phyloP scores from a whole-genome alignment of 2,113 vertebrate species.

The Scophthalmus maximus region DNA sequence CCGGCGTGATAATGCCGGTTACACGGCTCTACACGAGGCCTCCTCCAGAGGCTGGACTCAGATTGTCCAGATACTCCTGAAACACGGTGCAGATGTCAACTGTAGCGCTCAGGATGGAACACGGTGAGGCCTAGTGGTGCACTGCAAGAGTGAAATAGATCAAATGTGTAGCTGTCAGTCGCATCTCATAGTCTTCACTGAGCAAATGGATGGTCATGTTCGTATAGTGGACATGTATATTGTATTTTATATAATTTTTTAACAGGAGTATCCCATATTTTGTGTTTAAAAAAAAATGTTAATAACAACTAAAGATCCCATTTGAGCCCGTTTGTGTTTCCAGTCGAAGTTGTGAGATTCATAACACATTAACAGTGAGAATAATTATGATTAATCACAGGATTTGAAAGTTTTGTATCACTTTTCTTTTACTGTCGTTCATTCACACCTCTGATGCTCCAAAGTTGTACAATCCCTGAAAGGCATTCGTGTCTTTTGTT shows the following conservation, averaged over 20 bases:
- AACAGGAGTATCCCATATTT: neutral
- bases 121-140: conserved; percentile 80
- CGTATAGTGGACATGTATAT: neutral
- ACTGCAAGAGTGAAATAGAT: too few relatives aligned
- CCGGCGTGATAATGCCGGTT: conserved; percentile 95
- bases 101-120: conserved; percentile 98
- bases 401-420: neutral
- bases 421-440: neutral
- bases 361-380: too few relatives aligned
- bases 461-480: neutral
- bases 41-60: conserved; percentile 93
- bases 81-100: conserved; percentile 97
- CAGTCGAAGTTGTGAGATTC: too few relatives aligned
- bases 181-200: neutral
- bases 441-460: neutral
- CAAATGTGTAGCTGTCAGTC: neutral
- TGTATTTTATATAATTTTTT: neutral
- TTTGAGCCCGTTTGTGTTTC: too few relatives aligned
- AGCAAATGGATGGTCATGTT: neutral
- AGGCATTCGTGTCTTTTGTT: neutral
- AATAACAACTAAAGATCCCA: neutral
- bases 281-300: neutral
- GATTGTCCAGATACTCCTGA: conserved; percentile 93
- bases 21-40: conserved; percentile 96
- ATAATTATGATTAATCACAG: neutral